Conservation (phyloP, 2,797 vertebrate species). For the Gymnoscopelus braueri region DNA sequence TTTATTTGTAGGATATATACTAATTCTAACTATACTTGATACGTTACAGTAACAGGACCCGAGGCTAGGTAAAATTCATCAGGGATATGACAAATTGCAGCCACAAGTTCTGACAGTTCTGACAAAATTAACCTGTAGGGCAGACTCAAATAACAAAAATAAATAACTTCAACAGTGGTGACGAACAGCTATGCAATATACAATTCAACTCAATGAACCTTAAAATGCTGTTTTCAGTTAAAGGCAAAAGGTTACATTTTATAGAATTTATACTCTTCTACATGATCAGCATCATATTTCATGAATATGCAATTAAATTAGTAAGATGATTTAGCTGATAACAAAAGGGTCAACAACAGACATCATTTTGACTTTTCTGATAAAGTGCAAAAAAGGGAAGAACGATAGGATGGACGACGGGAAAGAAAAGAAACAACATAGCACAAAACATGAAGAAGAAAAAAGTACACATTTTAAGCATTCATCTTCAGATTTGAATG, state of each 20-base stretch:
- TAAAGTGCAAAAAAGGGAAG: slow-evolving; percentile 71
- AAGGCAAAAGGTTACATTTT: neutral
- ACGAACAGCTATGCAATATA: neutral
- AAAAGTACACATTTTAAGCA: neutral
- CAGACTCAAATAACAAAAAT: slow-evolving; percentile 31
- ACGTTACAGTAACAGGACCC: slow-evolving; percentile 27
- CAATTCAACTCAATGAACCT: neutral
- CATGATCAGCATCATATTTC: neutral
- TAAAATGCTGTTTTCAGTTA: neutral
- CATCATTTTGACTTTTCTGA: slow-evolving; percentile 40
- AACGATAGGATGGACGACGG: neutral
- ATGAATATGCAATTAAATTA: too few relatives aligned
- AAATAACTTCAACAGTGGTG: neutral
- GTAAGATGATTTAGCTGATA: too few relatives aligned
- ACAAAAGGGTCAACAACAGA: slow-evolving; percentile 23
- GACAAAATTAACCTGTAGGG: slow-evolving; percentile 22
- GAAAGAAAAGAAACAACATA: slow-evolving; percentile 50
- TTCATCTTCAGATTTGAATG: too few relatives aligned
- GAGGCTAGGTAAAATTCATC: slow-evolving; percentile 7
- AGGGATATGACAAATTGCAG: slow-evolving; percentile 4
- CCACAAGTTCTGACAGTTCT: neutral
- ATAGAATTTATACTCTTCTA: neutral
- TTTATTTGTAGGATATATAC: slow-evolving; percentile 38
- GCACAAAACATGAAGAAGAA: slow-evolving; percentile 11
- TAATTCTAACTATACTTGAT: slow-evolving; percentile 13